phyloP scores from a whole-genome alignment of 2,113 vertebrate genomes.

The Eulemur rufifrons region DNA sequence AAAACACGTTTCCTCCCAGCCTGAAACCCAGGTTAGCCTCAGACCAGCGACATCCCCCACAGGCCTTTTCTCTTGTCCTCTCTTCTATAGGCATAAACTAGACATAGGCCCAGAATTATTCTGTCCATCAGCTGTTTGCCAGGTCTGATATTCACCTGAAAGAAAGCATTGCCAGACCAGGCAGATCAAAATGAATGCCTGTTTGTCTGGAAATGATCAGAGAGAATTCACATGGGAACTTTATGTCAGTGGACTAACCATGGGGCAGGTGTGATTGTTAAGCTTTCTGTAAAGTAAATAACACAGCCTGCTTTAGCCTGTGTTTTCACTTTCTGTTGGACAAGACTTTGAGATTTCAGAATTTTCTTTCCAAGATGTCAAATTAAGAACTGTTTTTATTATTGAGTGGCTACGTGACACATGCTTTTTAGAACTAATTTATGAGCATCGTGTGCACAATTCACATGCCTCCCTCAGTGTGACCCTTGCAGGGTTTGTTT shows the following conservation, averaged over 20 bases:
- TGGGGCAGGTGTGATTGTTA: not conserved
- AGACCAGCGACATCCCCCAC: not conserved
- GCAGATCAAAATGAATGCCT: not conserved
- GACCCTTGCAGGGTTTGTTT: not conserved
- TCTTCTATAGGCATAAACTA: not conserved
- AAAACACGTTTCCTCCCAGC: not conserved
- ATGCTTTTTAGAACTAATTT: not conserved
- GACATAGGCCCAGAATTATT: not conserved
- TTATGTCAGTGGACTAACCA: too few species aligned
- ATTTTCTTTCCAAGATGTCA: constrained; percentile 17
- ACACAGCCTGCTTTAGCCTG: not conserved
- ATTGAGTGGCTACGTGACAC: not conserved
- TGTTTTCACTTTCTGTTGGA: not conserved
- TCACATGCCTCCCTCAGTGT: not conserved
- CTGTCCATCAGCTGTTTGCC: not conserved
- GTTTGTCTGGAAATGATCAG: not conserved
- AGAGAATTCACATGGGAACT: not conserved
- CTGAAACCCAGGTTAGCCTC: not conserved
- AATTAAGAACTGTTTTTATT: not conserved
- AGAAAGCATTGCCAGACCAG: not conserved
- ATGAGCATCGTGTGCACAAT: not conserved
- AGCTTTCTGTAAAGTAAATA: not conserved
- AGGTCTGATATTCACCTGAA: not conserved
- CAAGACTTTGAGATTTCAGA: not conserved
- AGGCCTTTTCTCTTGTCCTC: not conserved